Evolutionary conservation across 2,113 vertebrate species (phyloP).

Genomic region (Diadophis punctatus): DNA sequence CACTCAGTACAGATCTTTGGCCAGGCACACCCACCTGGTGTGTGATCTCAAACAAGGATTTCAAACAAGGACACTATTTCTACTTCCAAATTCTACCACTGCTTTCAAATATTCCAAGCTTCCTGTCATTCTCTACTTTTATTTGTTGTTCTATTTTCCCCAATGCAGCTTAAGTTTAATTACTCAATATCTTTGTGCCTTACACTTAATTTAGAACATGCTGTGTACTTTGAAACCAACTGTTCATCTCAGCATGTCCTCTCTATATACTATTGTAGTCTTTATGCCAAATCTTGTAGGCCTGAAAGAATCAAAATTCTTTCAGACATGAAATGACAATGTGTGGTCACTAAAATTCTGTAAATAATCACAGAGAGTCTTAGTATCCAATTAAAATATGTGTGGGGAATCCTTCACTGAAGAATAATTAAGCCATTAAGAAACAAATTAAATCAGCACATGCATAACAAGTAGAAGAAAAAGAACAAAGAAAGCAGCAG

Average conservation of each 20-base stretch:
- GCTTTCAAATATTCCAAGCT: not conserved
- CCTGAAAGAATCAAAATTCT: fast-evolving
- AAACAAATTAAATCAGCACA: not conserved
- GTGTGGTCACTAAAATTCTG: not conserved
- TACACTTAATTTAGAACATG: not conserved
- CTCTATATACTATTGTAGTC: not conserved
- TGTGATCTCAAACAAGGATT: no score
- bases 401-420: not conserved
- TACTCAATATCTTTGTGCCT: not conserved
- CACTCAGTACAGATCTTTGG: no score
- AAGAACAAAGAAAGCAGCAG: not conserved
- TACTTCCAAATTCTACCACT: not conserved
- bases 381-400: not conserved
- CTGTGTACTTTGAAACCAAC: conserved; percentile 17
- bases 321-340: not conserved
- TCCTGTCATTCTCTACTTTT: not conserved
- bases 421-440: not conserved
- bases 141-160: not conserved
- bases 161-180: conserved; percentile 16
- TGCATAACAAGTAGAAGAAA: not conserved
- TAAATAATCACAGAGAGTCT: not conserved
- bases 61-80: not conserved
- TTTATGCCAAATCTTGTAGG: fast-evolving
- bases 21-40: no score
- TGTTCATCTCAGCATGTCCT: not conserved